Evolutionary conservation across 2,797 vertebrate species (phyloP).

Genomic region (Micromesistius poutassou): DNA sequence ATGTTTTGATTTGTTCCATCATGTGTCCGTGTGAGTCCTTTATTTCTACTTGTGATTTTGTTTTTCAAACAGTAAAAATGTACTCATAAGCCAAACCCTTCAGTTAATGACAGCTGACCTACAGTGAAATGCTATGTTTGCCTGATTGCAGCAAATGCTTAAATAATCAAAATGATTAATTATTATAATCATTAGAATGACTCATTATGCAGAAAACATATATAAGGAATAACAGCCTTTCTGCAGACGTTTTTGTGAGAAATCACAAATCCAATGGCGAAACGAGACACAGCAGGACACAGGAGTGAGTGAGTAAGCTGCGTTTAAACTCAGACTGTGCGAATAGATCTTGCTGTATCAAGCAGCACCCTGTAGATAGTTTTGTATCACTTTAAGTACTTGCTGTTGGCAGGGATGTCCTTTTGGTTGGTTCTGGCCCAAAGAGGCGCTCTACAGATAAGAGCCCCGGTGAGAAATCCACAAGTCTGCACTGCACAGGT

Average conservation of each 20-base stretch:
- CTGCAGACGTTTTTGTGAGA: background rate
- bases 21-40: background rate
- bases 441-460: background rate
- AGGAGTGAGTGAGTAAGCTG: background rate
- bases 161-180: background rate
- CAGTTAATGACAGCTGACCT: background rate
- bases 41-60: background rate
- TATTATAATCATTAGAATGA: background rate
- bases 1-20: background rate
- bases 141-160: background rate
- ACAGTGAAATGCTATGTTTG: background rate
- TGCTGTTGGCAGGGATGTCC: background rate
- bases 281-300: background rate
- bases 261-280: background rate
- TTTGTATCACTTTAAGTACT: background rate
- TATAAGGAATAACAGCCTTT: background rate
- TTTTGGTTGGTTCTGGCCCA: background rate
- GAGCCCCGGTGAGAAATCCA: background rate
- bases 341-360: background rate
- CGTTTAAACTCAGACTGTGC: background rate
- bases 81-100: background rate
- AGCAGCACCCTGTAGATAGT: background rate
- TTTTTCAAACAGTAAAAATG: background rate
- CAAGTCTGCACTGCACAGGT: background rate
- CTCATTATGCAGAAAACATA: background rate